Evolutionary conservation across 2,113 vertebrate genomes (phyloP), one percentile per base, ranked within the genome.

Genomic region (Sinocyclocheilus anophthalmus): DNA sequence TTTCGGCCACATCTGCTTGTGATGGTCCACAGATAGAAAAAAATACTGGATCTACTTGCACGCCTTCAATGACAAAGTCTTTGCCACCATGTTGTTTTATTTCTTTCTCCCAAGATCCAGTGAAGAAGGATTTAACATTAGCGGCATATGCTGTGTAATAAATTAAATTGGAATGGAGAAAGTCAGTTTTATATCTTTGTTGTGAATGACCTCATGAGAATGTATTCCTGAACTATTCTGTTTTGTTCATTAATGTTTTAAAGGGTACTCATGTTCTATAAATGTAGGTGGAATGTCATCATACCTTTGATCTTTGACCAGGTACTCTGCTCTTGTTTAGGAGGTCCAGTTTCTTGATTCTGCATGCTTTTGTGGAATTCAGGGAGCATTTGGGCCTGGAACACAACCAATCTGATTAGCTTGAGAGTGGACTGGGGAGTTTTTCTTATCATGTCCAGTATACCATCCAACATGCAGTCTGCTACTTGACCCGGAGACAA

Each of bases 11-110:
- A 0, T 24, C 26, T 20, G 50, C 13, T 72, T 57, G 70, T 42
- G 90, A 93, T 72, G 91, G 84, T 3, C 97, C 96, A 84, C 96
- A 98, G 59, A 97, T 94, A 11, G 96, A 94, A 91, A 99, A 97
- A 57, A 81, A 89, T 3, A 91, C 89, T 14, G 91, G 53, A 53
- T 94, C 88, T 33, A 85, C 86, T 87, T 95, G 90, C 75, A 94
- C 90, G 2, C 59, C 18, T 26, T 92, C 81, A 2, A 91, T 87
- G 78, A 86, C 69, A 81, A 91, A 87, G 3, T 90, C 37, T 2
- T 53, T 84, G 0, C 76, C 50, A 81, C 85, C 87, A 13, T 87
- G 39, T 50, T 80, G 55, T n/a, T 91, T 92, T 1, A 45, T 69
- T n/a, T 72, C n/a, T 69, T 72, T 80, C 22, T 48, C 37, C 87